phyloP scores from a whole-genome alignment of 2,113 vertebrate species.

The Phoenicopterus ruber region DNA sequence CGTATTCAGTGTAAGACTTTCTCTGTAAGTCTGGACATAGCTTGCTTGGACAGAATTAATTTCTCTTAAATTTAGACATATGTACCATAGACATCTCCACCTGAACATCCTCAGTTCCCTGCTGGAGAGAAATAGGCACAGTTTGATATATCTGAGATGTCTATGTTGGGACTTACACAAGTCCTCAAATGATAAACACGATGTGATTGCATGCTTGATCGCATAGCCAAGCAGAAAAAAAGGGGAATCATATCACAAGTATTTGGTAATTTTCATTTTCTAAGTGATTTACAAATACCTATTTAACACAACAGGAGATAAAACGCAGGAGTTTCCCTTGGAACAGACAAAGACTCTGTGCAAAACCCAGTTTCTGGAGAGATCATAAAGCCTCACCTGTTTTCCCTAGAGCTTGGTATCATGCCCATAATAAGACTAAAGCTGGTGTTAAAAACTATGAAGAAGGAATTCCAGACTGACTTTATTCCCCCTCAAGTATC shows the following conservation, averaged over 20 bases:
- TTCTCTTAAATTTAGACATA: neutral
- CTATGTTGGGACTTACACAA: neutral
- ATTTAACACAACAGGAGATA: neutral
- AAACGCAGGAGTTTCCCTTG: neutral
- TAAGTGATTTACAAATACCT: neutral
- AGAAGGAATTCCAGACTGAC: neutral
- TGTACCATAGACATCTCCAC: neutral
- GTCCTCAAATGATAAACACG: neutral
- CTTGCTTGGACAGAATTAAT: neutral
- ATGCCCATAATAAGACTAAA: neutral
- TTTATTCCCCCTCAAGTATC: neutral
- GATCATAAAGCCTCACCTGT: neutral
- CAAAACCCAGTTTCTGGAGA: neutral
- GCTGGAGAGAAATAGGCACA: neutral
- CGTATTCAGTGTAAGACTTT: neutral
- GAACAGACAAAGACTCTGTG: neutral
- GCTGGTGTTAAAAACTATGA: neutral
- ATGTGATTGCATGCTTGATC: rapidly evolving
- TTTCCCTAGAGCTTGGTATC: neutral
- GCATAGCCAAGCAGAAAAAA: neutral
- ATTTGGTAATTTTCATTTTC: neutral
- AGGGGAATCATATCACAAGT: neutral
- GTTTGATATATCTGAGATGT: neutral
- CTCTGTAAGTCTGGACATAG: neutral
- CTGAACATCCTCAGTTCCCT: neutral